Base-by-base conservation (phyloP, 2,888 invertebrate genomes). In the Campoplex nolae region DNA sequence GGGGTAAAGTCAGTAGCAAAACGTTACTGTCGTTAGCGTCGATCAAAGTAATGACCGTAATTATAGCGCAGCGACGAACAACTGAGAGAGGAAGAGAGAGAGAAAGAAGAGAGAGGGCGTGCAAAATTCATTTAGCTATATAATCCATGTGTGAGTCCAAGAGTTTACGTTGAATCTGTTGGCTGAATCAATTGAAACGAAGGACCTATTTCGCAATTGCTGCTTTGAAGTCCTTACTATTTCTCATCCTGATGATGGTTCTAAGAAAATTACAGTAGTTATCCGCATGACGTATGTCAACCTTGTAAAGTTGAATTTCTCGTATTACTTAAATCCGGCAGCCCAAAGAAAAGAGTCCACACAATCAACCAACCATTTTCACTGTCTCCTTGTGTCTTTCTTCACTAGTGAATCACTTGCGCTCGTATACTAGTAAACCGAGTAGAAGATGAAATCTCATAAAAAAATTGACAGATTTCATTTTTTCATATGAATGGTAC, bases 21-120 rank as follows among this genome's bases (percentile, higher is more conserved):
- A 84, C 85, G 84, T 85, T 88, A 62, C 80, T 77, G 82, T 88
- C 87, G 85, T 88, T 89, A 88, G 81, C 85, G 85, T 88, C 88
- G 85, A 88, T 88, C 86, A 87, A 89, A 87, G 84, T 86, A 89
- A 89, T 89, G 87, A 88, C 87, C 80, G 84, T 88, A 79, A 88
- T 88, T 79, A 77, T 79, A 84, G 84, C 80, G 71, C 45, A 68
- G 74, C 70, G 32, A 62, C 70, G 32, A 62, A 67, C 76, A 71
- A 85, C 80, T 45, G 71, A 35, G 71, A 28, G 54, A 62, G 56
- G 42, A 18, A 7, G 62, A 7, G 45, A 7, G 9, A 35, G 13
- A 54, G 23, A 73, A 51, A 70, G 48, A 35, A 6, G 3, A 35
- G 11, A 56, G 54, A 48, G 48, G 45, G 73, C n/a, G 23, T 18